These are phyloP conservation scores for Engraulis encrasicolus DNA, from an alignment of 2,113 vertebrate species.

Conservation along the genomic window DNA sequence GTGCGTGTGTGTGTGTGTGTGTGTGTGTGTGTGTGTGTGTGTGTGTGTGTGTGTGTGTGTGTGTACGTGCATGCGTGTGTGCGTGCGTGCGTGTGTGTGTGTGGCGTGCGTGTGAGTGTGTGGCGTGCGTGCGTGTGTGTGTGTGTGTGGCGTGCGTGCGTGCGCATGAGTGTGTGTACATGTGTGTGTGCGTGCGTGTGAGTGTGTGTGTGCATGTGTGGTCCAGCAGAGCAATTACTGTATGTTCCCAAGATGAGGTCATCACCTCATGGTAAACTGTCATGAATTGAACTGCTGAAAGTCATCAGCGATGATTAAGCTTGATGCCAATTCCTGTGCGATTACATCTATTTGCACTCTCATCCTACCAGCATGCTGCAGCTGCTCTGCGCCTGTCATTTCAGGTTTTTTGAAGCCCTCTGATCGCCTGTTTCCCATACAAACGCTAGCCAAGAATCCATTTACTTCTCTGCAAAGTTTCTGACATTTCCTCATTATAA, in stretches of 20 bases:
- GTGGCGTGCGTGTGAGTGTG: too few relatives aligned
- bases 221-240: not conserved
- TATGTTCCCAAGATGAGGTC: not conserved
- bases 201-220: not conserved
- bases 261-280: not conserved
- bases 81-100: too few relatives aligned
- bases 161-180: not conserved
- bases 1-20: not conserved
- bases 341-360: not conserved
- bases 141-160: too few relatives aligned
- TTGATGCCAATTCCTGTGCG: not conserved
- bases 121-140: not conserved
- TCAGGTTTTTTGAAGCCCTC: not conserved
- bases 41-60: too few relatives aligned
- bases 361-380: not conserved
- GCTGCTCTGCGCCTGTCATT: not conserved
- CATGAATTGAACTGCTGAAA: not conserved
- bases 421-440: not conserved
- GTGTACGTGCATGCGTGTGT: not conserved
- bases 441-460: not conserved
- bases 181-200: not conserved
- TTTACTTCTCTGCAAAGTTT: not conserved
- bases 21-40: not conserved
- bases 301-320: not conserved
- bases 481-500: not conserved